A percentile compares a stretch with the other conserved stretches of the same genome.
These are phyloP conservation scores for Grapholita molesta DNA, from an alignment of 1,140 invertebrate species.

Conservation along the genomic window DNA sequence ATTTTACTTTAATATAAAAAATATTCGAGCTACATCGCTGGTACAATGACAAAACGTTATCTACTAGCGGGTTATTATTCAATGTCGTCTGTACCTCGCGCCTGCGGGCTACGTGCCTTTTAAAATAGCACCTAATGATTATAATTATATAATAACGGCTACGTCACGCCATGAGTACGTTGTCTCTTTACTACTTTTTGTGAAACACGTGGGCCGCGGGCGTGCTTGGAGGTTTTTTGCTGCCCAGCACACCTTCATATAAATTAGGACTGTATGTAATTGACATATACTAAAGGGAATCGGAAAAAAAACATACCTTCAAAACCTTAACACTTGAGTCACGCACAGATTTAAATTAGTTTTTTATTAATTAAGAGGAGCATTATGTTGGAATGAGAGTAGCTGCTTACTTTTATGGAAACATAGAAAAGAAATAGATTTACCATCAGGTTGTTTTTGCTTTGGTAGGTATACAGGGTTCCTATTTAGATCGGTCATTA, in stretches of 20 bases:
- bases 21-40: background rate
- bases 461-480: too few relatives aligned
- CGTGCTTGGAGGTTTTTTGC: background rate
- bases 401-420: too few relatives aligned
- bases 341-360: background rate
- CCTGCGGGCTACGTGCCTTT: conserved; percentile 1
- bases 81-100: background rate
- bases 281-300: background rate
- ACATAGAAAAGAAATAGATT: too few relatives aligned
- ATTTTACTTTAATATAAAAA: background rate
- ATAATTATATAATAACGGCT: background rate
- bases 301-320: background rate
- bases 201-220: background rate
- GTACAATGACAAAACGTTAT: conserved; percentile 15
- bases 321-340: background rate
- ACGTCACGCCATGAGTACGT: background rate
- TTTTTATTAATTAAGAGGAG: background rate
- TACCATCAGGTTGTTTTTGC: too few relatives aligned
- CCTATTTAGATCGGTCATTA: too few relatives aligned
- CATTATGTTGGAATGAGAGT: too few relatives aligned
- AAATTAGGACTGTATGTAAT: background rate
- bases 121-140: background rate
- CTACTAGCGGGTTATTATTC: conserved; percentile 7
- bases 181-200: background rate
- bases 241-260: background rate